Conservation (phyloP, 2,113 vertebrate species). For the Scytalopus superciliaris region DNA sequence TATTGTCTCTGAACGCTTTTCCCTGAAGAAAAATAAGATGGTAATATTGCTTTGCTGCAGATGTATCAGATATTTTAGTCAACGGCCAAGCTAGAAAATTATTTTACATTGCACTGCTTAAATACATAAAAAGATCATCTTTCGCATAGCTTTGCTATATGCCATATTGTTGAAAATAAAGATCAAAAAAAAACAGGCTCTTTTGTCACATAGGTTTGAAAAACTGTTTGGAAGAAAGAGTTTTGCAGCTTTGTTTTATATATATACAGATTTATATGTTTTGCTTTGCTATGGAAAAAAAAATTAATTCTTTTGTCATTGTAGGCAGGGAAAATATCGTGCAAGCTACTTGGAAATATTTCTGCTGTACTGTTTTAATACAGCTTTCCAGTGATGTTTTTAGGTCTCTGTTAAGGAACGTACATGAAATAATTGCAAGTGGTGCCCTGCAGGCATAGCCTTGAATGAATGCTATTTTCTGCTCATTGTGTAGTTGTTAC, state of each 20-base stretch:
- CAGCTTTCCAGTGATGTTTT: not conserved
- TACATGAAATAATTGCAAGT: not conserved
- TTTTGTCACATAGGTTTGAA: not conserved
- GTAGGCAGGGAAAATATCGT: rapidly evolving
- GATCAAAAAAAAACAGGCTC: not conserved
- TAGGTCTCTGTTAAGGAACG: not conserved
- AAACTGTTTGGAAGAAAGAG: not conserved
- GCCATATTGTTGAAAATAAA: not conserved
- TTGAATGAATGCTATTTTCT: not conserved
- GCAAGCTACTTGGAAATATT: not conserved
- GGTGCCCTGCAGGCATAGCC: not conserved
- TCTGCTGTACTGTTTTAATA: not conserved
- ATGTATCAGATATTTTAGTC: not conserved
- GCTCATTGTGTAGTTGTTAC: not conserved
- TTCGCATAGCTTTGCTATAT: not conserved
- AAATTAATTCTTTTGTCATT: not conserved
- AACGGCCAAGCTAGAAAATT: not conserved
- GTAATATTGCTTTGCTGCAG: not conserved
- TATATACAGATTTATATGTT: not conserved
- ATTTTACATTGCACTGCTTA: not conserved
- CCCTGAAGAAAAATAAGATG: not conserved
- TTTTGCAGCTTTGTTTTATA: not conserved
- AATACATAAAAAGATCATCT: not conserved
- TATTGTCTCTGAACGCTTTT: not conserved
- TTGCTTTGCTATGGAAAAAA: not conserved